Conservation (phyloP, 2,113 vertebrate genomes). For the Platichthys flesus region DNA sequence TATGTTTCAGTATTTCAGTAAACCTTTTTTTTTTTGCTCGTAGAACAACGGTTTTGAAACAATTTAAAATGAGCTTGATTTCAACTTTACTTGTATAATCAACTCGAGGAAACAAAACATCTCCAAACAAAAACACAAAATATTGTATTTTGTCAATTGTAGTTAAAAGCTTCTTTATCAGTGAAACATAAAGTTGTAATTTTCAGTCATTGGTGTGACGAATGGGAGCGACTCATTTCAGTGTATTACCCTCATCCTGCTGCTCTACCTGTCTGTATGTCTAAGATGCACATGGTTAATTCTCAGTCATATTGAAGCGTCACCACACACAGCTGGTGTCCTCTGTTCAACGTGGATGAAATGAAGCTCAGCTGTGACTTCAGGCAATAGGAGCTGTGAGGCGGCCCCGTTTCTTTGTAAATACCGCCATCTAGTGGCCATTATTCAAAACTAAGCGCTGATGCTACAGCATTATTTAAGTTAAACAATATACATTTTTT, state of each 20-base stretch:
- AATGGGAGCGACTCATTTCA: neutral
- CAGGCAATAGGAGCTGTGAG: neutral
- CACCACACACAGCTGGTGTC: neutral
- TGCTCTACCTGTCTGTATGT: neutral
- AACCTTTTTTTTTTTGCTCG: too few relatives aligned
- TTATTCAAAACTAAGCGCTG: neutral
- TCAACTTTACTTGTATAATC: neutral
- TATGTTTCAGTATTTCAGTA: too few relatives aligned
- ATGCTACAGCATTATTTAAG: too few relatives aligned
- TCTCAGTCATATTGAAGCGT: neutral
- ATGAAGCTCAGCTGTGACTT: neutral
- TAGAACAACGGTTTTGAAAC: too few relatives aligned
- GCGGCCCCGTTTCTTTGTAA: slow-evolving; percentile 33
- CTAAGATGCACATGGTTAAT: neutral
- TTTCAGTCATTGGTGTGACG: neutral
- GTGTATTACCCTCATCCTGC: neutral
- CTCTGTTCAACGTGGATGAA: neutral
- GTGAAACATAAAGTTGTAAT: neutral
- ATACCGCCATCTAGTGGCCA: slow-evolving; percentile 59
- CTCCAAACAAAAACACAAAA: too few relatives aligned
- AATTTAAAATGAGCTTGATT: neutral
- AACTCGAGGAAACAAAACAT: too few relatives aligned
- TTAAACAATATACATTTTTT: too few relatives aligned
- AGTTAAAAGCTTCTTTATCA: neutral
- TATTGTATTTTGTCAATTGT: too few relatives aligned